phyloP scores from a whole-genome alignment of 2,113 vertebrate genomes.

The Deroptyus accipitrinus region DNA sequence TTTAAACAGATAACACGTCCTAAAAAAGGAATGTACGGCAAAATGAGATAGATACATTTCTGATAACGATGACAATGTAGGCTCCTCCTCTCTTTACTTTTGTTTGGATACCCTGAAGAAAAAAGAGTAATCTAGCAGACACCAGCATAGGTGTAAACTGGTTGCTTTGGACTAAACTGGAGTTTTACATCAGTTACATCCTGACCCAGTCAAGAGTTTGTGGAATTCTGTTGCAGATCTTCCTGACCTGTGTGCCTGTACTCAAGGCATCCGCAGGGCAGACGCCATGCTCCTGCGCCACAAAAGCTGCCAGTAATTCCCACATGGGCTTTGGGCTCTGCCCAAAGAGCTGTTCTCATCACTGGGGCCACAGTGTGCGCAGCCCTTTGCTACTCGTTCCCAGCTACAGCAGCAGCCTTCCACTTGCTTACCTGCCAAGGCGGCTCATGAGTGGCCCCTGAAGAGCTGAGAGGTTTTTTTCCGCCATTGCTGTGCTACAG shows the following conservation, averaged over 20 bases:
- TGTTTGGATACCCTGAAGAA: conserved; percentile 56
- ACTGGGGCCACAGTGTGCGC: neutral
- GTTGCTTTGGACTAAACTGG: neutral
- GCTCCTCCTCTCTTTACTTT: conserved; percentile 68
- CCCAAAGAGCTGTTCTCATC: neutral
- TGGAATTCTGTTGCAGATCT: conserved; percentile 28
- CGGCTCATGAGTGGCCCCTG: neutral
- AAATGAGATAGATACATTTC: conserved; percentile 77
- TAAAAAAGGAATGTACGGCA: conserved; percentile 82
- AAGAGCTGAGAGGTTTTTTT: neutral
- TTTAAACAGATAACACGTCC: conserved; percentile 83
- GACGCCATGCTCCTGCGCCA: neutral
- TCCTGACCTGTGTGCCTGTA: neutral
- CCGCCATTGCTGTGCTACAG: conserved; percentile 4
- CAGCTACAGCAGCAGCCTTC: neutral
- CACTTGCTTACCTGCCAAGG: neutral
- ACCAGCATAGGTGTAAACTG: neutral
- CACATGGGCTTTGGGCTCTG: neutral
- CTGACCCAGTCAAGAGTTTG: conserved; percentile 32
- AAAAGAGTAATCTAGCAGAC: conserved; percentile 18
- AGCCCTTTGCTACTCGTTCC: neutral
- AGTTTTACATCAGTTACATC: conserved; percentile 6
- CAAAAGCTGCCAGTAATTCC: neutral
- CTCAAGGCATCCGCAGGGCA: neutral
- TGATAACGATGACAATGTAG: conserved; percentile 70